A percentile compares a stretch with the other conserved stretches of the same genome.
These are phyloP conservation scores for Bursaphelenchus mucronatus DNA, from an alignment of 1,140 invertebrate genomes.

Conservation along the genomic window DNA sequence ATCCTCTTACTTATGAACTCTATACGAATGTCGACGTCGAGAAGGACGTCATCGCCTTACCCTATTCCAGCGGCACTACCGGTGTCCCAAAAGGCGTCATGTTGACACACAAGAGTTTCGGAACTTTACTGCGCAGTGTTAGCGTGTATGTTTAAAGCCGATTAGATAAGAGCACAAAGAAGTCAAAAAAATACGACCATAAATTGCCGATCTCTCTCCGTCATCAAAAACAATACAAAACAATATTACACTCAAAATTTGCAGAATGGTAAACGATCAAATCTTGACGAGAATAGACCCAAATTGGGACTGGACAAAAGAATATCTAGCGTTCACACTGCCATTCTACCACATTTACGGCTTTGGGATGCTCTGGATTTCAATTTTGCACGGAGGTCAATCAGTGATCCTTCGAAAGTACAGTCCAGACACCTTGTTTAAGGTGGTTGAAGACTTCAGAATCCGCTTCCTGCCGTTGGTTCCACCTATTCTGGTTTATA, in stretches of 20 bases:
- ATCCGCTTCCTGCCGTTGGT: conserved; percentile 53
- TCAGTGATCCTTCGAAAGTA: conserved; percentile 74
- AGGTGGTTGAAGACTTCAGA: conserved; percentile 67
- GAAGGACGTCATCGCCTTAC: conserved; percentile 9
- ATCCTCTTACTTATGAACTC: neutral
- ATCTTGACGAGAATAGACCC: conserved; percentile 21
- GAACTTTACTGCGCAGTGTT: conserved; percentile 61
- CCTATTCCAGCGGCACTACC: conserved; percentile 30
- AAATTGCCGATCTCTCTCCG: conserved; percentile 67
- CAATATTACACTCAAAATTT: too few species aligned
- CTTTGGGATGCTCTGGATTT: conserved; percentile 62
- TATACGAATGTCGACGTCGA: conserved; percentile 11
- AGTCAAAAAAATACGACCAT: neutral
- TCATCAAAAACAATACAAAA: too few species aligned
- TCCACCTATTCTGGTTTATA: conserved; percentile 21
- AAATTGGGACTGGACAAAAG: conserved; percentile 20
- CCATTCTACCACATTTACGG: conserved; percentile 84
- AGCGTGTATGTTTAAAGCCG: conserved; percentile 13
- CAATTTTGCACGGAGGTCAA: conserved; percentile 67
- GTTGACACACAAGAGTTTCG: conserved; percentile 49
- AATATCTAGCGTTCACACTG: conserved; percentile 64
- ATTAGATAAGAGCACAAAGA: conserved; percentile 1
- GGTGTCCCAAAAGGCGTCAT: conserved; percentile 34
- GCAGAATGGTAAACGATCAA: conserved; percentile 38
- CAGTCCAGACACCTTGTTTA: conserved; percentile 69